A percentile compares a stretch with the other conserved stretches of the same genome.
phyloP scores from a whole-genome alignment of 92 coral and sea anemone species.

The Actinernus sp. region DNA sequence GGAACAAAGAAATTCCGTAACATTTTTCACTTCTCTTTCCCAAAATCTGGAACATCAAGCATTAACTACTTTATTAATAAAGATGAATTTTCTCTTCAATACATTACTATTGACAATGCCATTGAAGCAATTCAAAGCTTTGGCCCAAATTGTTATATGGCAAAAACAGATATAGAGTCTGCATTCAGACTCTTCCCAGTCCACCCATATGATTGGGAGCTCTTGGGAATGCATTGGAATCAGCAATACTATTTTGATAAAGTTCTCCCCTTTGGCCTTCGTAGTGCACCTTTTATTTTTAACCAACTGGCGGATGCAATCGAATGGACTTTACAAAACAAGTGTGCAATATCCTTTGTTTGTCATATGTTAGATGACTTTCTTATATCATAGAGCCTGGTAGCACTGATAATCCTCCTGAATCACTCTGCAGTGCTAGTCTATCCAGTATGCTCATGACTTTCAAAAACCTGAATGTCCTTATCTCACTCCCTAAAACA shows the following conservation, averaged over 20 bases:
- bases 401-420: constrained; percentile 7
- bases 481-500: constrained; percentile 39
- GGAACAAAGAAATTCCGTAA: constrained; percentile 1
- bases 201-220: constrained; percentile 63
- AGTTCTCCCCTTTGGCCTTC: constrained; percentile 53
- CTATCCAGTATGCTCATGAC: constrained; percentile 47
- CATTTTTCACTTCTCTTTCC: constrained; percentile 3
- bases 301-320: constrained; percentile 57
- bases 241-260: constrained; percentile 50
- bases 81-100: constrained; percentile 9
- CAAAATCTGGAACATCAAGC: constrained; percentile 14
- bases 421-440: constrained; percentile 20
- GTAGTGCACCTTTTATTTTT: constrained; percentile 50
- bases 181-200: constrained; percentile 60
- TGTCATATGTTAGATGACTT: constrained; percentile 64
- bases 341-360: constrained; percentile 23
- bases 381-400: constrained; percentile 52
- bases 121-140: constrained; percentile 23
- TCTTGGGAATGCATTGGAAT: constrained; percentile 54
- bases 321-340: constrained; percentile 51
- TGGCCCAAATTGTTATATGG: constrained; percentile 40
- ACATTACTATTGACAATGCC: constrained; percentile 45
- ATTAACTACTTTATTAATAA: constrained; percentile 10
- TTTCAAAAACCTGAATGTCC: constrained; percentile 52
- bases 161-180: constrained; percentile 67